A percentile compares a stretch with the other conserved stretches of the same genome.
Evolutionary conservation across 1,140 invertebrate genomes (phyloP).

Genomic region (Drosophila leontia): DNA sequence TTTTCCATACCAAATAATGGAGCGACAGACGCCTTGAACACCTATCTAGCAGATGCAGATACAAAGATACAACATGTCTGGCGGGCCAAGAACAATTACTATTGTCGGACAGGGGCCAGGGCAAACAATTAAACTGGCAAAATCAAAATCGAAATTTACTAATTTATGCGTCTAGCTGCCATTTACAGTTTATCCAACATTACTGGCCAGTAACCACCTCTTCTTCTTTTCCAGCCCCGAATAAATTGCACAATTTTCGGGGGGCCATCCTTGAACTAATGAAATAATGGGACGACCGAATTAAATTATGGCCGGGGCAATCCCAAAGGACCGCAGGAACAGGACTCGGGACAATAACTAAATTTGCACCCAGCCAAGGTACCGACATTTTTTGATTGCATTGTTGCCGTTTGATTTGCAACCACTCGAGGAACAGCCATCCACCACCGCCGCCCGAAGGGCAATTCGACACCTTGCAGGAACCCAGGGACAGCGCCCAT

Average conservation of each 20-base stretch:
- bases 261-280: conserved; percentile 62
- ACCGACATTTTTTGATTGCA: conserved; percentile 76
- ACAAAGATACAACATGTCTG: conserved; percentile 77
- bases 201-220: conserved; percentile 1
- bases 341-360: conserved; percentile 73
- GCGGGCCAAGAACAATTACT: conserved; percentile 60
- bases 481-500: conserved; percentile 2
- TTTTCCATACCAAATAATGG: conserved; percentile 21
- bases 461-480: conserved; percentile 47
- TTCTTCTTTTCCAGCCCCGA: conserved; percentile 3
- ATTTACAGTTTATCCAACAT: conserved; percentile 60
- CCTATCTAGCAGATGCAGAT: conserved; percentile 56
- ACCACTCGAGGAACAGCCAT: conserved; percentile 27
- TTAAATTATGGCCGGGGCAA: conserved; percentile 74
- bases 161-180: conserved; percentile 82
- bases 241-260: conserved; percentile 50
- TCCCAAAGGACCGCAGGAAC: conserved; percentile 56
- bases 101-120: conserved; percentile 19
- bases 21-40: conserved; percentile 26
- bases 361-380: conserved; percentile 73
- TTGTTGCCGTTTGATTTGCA: conserved; percentile 78
- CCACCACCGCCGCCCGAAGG: conserved; percentile 14
- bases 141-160: conserved; percentile 82
- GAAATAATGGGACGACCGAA: conserved; percentile 76
- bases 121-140: conserved; percentile 80